Evolutionary conservation across 35 echinoderm and acorn worm species (phyloP).

Genomic region (Ophioderma brevispina): DNA sequence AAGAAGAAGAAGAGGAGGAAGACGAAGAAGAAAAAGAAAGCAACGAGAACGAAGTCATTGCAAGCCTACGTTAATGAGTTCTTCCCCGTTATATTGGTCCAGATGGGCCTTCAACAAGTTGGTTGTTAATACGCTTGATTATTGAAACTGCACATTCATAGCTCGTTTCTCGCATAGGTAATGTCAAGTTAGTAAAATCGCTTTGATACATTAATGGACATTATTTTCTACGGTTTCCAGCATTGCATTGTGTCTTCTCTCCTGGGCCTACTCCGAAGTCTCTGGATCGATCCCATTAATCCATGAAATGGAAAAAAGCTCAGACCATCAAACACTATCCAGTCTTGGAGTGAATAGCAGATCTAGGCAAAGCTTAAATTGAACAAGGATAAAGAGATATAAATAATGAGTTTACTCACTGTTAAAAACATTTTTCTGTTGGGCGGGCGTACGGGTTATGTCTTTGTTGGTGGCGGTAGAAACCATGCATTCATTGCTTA

Average conservation of each 20-base stretch:
- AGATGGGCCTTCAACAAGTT: neutral
- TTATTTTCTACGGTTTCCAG: neutral
- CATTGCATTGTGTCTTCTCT: neutral
- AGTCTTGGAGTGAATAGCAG: neutral
- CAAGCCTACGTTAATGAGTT: neutral
- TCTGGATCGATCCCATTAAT: neutral
- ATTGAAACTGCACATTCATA: neutral
- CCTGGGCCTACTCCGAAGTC: neutral
- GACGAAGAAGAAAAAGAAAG: no score
- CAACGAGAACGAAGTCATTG: no score
- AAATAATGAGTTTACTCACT: no score
- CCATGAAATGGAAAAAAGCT: neutral
- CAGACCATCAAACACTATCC: neutral
- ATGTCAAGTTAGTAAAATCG: neutral
- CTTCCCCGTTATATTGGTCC: neutral
- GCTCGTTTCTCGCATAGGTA: neutral
- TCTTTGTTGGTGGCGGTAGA: no score
- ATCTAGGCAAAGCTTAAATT: neutral
- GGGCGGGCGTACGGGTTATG: no score
- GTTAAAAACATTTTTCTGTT: no score
- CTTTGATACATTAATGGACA: neutral
- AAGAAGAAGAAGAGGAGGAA: no score
- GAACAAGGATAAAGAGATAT: no score
- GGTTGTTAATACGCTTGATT: neutral
- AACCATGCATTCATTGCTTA: no score